phyloP scores from a whole-genome alignment of 92 coral and sea anemone genomes.

The Meandrina meandrites region DNA sequence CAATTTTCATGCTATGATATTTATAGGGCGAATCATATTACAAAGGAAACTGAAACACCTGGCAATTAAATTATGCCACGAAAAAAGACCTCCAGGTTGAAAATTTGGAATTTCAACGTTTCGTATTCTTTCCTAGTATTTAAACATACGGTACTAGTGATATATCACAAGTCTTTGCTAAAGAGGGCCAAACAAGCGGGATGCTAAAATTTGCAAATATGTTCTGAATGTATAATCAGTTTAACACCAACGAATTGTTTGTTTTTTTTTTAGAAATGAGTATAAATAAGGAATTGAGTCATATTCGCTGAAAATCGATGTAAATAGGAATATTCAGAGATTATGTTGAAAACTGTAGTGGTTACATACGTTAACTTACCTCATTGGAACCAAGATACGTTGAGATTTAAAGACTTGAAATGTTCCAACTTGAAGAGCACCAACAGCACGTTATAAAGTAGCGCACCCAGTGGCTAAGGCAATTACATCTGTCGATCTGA shows the following conservation, averaged over 20 bases:
- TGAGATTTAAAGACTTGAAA: neutral
- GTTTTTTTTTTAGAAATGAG: neutral
- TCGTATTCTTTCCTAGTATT: no score
- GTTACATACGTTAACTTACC: neutral
- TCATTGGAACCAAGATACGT: neutral
- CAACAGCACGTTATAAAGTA: neutral
- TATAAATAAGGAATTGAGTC: neutral
- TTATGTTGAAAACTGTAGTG: no score
- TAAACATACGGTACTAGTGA: no score
- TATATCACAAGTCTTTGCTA: no score
- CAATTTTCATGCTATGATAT: no score
- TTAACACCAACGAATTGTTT: neutral
- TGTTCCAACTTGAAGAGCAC: neutral
- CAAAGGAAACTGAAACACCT: no score
- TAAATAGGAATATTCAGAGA: neutral
- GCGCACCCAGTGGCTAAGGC: neutral
- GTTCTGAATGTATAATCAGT: neutral
- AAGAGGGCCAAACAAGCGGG: no score
- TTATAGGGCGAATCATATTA: no score
- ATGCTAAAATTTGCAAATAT: no score
- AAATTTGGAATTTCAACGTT: no score
- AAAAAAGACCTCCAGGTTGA: no score
- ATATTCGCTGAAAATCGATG: neutral
- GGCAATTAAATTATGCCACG: no score
- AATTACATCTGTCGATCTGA: neutral